Conservation (phyloP, 2,888 invertebrate genomes). For the Meteorus colon region DNA sequence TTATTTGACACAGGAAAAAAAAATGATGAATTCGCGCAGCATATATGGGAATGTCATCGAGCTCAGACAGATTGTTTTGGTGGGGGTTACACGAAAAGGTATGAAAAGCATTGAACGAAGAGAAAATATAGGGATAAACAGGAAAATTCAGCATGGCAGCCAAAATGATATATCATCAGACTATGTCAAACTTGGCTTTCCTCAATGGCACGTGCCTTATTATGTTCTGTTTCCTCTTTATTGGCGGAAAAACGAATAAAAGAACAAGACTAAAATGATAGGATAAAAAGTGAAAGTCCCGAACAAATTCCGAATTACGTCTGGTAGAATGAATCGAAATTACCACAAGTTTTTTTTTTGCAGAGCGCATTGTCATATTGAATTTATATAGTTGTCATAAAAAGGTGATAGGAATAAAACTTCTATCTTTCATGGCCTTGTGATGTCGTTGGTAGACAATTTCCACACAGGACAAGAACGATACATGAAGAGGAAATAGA, state of each 20-base stretch:
- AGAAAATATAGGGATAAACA: background rate
- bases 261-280: background rate
- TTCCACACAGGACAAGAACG: background rate
- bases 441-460: background rate
- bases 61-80: background rate
- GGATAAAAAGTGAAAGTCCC: background rate
- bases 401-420: background rate
- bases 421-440: background rate
- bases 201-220: constrained; percentile 5
- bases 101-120: background rate
- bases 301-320: background rate
- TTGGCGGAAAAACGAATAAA: background rate
- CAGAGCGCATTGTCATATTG: background rate
- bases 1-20: background rate
- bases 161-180: constrained; percentile 8
- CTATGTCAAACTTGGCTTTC: background rate
- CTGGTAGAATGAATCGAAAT: background rate
- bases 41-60: constrained; percentile 1
- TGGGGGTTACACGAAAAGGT: background rate
- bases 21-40: background rate
- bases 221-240: background rate
- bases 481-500: background rate
- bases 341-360: background rate
- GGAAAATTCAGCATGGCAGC: background rate
- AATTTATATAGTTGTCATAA: background rate